phyloP scores from a whole-genome alignment of 2,797 vertebrate species.

The Periparus ater region DNA sequence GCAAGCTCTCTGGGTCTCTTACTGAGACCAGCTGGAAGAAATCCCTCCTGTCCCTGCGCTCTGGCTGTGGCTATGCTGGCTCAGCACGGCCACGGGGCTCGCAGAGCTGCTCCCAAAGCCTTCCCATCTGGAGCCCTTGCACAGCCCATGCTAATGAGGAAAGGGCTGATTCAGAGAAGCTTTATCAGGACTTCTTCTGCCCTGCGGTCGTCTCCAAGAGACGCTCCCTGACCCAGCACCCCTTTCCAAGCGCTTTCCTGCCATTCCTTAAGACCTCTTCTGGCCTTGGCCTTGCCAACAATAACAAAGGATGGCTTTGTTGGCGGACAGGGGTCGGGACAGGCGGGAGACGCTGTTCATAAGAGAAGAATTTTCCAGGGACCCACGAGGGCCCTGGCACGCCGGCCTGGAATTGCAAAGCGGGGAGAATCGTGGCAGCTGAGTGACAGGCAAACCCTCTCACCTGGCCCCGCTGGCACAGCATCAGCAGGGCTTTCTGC shows the following conservation, averaged over 20 bases:
- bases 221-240: neutral
- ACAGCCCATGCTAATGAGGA: neutral
- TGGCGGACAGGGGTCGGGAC: rapidly evolving
- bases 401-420: neutral
- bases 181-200: neutral
- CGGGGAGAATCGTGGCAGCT: rapidly evolving
- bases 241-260: neutral
- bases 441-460: neutral
- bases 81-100: neutral
- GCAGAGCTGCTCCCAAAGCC: neutral
- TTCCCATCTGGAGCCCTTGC: neutral
- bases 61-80: neutral
- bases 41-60: neutral
- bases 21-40: neutral
- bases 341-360: neutral
- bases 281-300: neutral
- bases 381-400: rapidly evolving
- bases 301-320: conserved; percentile 29
- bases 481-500: neutral
- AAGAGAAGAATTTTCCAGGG: neutral
- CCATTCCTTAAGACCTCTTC: neutral
- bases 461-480: neutral
- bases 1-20: neutral
- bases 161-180: neutral
- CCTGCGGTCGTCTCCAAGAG: neutral